Percentiles rank a stretch among this genome's conserved stretches.
phyloP scores from a whole-genome alignment of 2,113 vertebrate genomes.

The Anguilla japonica region DNA sequence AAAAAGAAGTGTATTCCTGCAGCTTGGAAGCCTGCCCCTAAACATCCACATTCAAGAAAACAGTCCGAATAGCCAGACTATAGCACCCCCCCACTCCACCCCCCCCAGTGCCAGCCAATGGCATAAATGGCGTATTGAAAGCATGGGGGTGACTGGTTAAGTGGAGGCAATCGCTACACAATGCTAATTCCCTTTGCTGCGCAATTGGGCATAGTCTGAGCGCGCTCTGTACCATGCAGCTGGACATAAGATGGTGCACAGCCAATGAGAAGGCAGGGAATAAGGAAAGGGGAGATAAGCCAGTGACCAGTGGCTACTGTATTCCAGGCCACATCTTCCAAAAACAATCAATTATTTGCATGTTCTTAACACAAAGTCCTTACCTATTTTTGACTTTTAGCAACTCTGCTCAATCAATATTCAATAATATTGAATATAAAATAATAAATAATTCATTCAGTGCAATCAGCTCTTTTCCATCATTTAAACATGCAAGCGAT shows the following conservation, averaged over 20 bases:
- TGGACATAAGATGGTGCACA: constrained; percentile 42
- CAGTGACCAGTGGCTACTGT: not conserved
- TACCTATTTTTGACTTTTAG: not conserved
- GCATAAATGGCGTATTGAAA: constrained; percentile 8
- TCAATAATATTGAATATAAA: too few relatives aligned
- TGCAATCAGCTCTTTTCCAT: too few relatives aligned
- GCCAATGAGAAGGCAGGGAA: not conserved
- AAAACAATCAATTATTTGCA: not conserved
- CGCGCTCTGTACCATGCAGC: constrained; percentile 41
- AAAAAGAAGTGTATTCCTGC: too few relatives aligned
- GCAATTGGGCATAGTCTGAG: constrained; percentile 66
- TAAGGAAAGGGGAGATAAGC: not conserved
- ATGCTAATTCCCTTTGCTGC: constrained; percentile 71
- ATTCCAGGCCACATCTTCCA: not conserved
- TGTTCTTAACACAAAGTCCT: not conserved
- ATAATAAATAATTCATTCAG: too few relatives aligned
- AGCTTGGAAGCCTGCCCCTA: too few relatives aligned
- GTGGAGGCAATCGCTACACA: constrained; percentile 63
- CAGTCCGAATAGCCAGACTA: too few relatives aligned
- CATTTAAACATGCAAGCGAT: too few relatives aligned
- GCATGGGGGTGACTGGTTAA: constrained; percentile 64
- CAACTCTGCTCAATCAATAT: too few relatives aligned
- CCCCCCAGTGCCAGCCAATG: constrained; percentile 33
- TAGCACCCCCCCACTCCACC: not conserved
- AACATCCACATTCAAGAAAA: too few relatives aligned